Evolutionary conservation across 2,888 invertebrate genomes (phyloP), one percentile per base, ranked within the genome.

Genomic region (Melinaea menophilus): DNA sequence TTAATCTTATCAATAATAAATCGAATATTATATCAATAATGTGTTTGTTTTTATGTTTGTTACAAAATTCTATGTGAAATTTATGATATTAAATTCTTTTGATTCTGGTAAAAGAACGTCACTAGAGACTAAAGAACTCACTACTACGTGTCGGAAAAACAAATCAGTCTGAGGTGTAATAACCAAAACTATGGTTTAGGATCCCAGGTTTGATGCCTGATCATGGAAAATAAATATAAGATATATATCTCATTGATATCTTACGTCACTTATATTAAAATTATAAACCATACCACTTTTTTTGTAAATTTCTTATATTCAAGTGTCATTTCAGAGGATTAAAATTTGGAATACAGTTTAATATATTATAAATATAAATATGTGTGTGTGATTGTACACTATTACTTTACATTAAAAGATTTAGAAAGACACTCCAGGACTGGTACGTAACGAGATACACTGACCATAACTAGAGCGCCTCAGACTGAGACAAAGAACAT

Each of bases 401-500:
- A 80, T 83, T 84, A 81, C 79, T 83, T 68, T 82, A 74, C 75
- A 73, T 71, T 71, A 78, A 75, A 89, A 89, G 89, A 89, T 87
- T 85, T 79, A 85, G 86, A 86, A 84, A 85, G 76, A 73, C 66
- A 70, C 66, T 56, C 66, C 69, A 66, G 48, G 69, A 61, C 55
- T 66, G 72, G 73, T 70, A 67, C 65, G 86, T 80, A 84, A 86
- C 74, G 66, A 71, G 77, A 88, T 82, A 82, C 59, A 73, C 78
- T 80, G 79, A 79, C 77, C 80, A 70, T 80, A 82, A 88, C 80
- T 81, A 85, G 86, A 87, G 84, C 86, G 81, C 72, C 69, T 73
- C 79, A 69, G 64, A 69, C 72, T 74, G 67, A 69, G 71, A 71
- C 70, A 69, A 72, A 51, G 51, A 31, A 51, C 11, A 9, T 3